Evolutionary conservation across 2,797 vertebrate genomes (phyloP), one percentile per base, ranked within the genome.

Genomic region (Typhlichthys subterraneus): DNA sequence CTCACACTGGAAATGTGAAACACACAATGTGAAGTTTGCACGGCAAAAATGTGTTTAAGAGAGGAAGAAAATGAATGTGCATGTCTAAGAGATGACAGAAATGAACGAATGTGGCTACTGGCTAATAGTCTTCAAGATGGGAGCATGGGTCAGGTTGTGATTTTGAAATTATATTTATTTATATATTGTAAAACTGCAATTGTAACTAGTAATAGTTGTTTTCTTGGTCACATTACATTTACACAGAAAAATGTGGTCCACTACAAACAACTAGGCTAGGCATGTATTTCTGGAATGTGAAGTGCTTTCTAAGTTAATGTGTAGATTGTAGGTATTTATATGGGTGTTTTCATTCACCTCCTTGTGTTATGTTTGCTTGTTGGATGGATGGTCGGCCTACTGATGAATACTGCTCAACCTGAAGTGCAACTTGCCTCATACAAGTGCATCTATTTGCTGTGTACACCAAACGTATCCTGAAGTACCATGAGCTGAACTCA

Each of bases 1-100:
- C 14, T 84, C 47, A 99, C 94, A 79, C 97, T 99, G 89, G 45
- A 14, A 60, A 59, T 64, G 5, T 33, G 4, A 23, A 56, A 53
- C 48, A 55, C 19, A 57, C 47, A 52, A 46, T 9, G 0, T 64
- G 31, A 55, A 13, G 38, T 12, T 13, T 9, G 45, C n/a, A n/a
- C 5, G 10, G 17, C 13, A n/a, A 17, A 3, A 48, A 42, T 42
- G 6, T 42, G 47, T 47, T 5, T 9, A 12, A 9, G 13, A 52
- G n/a, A 19, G 5, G 19, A 3, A 10, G 19, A 47, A 15, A 53
- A 14, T 33, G 48, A 12, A 1, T 13, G 38, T 42, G 23, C 14
- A 6, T 5, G 45, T 8, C 3, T 9, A 9, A 1, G 57, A 3
- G 48, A 76, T 63, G 59, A 65, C 65, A 54, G 45, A 63, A 9